Evolutionary conservation across 2,888 invertebrate genomes (phyloP), one percentile per base, ranked within the genome.

Genomic region (Amaurobius ferox): DNA sequence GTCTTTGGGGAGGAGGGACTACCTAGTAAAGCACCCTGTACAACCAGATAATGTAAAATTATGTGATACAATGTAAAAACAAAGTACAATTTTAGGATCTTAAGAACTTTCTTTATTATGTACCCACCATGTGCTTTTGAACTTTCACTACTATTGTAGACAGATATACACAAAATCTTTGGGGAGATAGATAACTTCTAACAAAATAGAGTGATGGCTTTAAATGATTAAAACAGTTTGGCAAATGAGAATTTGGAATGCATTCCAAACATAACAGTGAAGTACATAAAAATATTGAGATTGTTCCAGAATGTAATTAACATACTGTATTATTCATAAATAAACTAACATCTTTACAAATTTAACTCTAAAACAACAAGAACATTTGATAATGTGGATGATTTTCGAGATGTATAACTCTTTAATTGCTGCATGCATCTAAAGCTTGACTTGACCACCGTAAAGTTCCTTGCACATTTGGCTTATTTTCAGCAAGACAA

Each of bases 81-180:
- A 35, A 7, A 9, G 9, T 5, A 35, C 35, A 23, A 6, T 55
- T 55, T 55, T 11, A 23, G 55, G 23, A 55, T 55, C 32, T 66
- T 66, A 9, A 66, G 26, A 32, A 30, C 16, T 64, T 11, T 40
- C 19, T 85, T 85, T 85, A 85, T 85, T 85, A 77, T 72, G 72
- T 85, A 85, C 71, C 83, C 77, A 85, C 83, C 83, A 77, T 77
- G 83, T 77, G 77, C 83, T 77, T 71, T 83, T 44, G 40, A 62
- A 70, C 48, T 81, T 62, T 83, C 26, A 71, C 77, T 77, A 77
- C 77, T 85, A 77, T 85, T 77, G 77, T 32, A 72, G 55, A 77
- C 77, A 77, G 23, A 67, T 73, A 80, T 48, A 83, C 81, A 81
- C 35, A 72, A 66, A 77, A 77, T 77, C 83, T 85, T 83, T 85